Conservation (phyloP, 2,113 vertebrate species). For the Strigops habroptila region DNA sequence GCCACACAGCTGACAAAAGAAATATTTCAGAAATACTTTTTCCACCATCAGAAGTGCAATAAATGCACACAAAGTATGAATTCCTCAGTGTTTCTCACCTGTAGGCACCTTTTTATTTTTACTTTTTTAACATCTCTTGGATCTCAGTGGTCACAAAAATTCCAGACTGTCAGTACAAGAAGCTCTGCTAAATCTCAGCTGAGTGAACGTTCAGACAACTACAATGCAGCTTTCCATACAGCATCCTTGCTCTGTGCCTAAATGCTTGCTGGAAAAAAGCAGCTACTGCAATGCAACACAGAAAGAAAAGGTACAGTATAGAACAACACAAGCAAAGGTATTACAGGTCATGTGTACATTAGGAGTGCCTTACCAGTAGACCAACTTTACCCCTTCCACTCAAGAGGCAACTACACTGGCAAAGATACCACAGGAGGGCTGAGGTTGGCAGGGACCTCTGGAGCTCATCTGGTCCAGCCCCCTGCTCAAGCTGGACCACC, state of each 20-base stretch:
- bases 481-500: not conserved
- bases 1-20: not conserved
- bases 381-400: not conserved
- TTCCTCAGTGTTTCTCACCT: not conserved
- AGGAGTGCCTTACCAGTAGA: not conserved
- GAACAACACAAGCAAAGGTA: not conserved
- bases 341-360: not conserved
- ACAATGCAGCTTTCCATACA: not conserved
- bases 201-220: not conserved
- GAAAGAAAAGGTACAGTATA: not conserved
- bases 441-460: not conserved
- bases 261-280: not conserved
- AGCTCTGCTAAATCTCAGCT: not conserved
- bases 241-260: fast-evolving
- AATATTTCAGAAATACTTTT: not conserved
- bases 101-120: not conserved
- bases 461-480: not conserved
- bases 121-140: not conserved
- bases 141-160: not conserved
- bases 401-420: not conserved
- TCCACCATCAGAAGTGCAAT: not conserved
- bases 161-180: not conserved
- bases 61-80: not conserved
- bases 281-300: not conserved
- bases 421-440: not conserved